phyloP scores from a whole-genome alignment of 2,113 vertebrate species.

The Platycercus adscitus region DNA sequence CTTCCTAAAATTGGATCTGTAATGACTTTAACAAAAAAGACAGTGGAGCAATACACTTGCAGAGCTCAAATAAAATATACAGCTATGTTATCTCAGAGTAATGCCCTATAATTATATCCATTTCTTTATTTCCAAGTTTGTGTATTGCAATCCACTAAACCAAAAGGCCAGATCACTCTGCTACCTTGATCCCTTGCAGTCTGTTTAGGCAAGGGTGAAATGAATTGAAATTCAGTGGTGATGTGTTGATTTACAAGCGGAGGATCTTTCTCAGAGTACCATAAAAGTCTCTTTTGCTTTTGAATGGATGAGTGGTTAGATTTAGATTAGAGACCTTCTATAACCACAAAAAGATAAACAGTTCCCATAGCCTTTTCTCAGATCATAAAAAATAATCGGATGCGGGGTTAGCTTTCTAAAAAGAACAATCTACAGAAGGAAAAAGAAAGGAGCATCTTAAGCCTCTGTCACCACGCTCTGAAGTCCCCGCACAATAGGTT shows the following conservation, averaged over 20 bases:
- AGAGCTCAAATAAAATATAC: conserved; percentile 7
- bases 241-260: conserved; percentile 7
- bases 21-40: background rate
- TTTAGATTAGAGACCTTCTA: conserved; percentile 40
- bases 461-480: background rate
- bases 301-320: conserved; percentile 30
- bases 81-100: background rate
- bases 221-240: conserved; percentile 24
- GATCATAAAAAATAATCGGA: conserved; percentile 51
- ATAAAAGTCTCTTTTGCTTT: conserved; percentile 19
- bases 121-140: conserved; percentile 25
- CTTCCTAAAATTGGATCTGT: background rate
- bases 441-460: conserved; percentile 59
- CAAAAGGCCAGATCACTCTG: background rate
- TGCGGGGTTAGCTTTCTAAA: background rate
- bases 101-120: background rate
- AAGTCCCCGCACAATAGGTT: conserved; percentile 33
- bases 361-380: conserved; percentile 28
- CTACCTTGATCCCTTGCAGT: background rate
- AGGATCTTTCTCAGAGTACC: conserved; percentile 3
- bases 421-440: conserved; percentile 1
- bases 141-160: background rate
- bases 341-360: conserved; percentile 47
- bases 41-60: background rate
- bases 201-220: conserved; percentile 37